Evolutionary conservation across 2,113 vertebrate genomes (phyloP).

Genomic region (Diglossa brunneiventris): DNA sequence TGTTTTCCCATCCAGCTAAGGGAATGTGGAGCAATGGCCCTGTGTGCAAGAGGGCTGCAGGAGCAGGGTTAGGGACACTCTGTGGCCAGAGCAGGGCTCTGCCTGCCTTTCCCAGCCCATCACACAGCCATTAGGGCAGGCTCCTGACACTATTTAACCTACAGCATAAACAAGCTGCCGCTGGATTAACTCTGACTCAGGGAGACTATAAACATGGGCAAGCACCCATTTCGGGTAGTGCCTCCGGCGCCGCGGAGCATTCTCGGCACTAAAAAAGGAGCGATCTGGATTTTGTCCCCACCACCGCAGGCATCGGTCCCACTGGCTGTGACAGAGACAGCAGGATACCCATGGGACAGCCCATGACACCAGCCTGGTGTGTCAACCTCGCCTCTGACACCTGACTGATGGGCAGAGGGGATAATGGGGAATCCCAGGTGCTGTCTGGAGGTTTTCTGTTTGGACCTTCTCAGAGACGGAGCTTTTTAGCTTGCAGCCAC

Average conservation of each 20-base stretch:
- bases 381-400: background rate
- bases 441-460: background rate
- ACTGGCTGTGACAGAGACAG: accelerated
- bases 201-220: slow-evolving; percentile 8
- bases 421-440: background rate
- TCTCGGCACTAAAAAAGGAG: slow-evolving; percentile 53
- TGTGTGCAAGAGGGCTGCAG: background rate
- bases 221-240: background rate
- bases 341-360: accelerated
- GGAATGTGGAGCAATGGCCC: accelerated
- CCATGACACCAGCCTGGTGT: accelerated
- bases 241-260: background rate
- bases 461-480: accelerated
- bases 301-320: accelerated
- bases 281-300: background rate
- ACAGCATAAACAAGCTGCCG: background rate
- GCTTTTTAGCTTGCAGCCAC: background rate
- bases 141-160: slow-evolving; percentile 35
- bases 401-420: background rate
- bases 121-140: background rate
- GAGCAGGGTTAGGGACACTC: background rate
- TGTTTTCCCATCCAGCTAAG: background rate
- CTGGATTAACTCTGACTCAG: slow-evolving; percentile 23
- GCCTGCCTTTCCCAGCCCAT: background rate
- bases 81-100: background rate